A percentile compares a stretch with the other conserved stretches of the same genome.
Evolutionary conservation across 2,888 invertebrate species (phyloP).

Genomic region (Rhaphigaster nebulosa): DNA sequence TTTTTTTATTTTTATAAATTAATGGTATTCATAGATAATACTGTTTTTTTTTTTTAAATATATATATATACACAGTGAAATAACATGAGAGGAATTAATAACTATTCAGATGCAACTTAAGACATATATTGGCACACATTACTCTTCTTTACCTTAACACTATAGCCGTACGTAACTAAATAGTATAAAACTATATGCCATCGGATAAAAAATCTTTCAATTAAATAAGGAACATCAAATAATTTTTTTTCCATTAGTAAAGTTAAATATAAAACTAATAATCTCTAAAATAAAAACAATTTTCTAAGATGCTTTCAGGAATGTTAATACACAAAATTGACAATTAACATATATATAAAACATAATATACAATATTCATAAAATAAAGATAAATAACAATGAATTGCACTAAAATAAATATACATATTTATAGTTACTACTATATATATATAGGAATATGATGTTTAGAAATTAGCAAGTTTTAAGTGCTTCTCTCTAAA

Average conservation of each 20-base stretch:
- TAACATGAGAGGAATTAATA: conserved; percentile 45
- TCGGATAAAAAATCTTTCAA: conserved; percentile 55
- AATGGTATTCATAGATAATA: conserved; percentile 56
- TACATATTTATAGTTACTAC: conserved; percentile 39
- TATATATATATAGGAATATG: conserved; percentile 35
- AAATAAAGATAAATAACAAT: conserved; percentile 49
- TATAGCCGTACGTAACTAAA: conserved; percentile 50
- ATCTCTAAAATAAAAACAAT: conserved; percentile 54
- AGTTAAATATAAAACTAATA: conserved; percentile 57
- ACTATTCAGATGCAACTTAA: conserved; percentile 54
- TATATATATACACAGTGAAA: conserved; percentile 47
- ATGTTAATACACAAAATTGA: conserved; percentile 51
- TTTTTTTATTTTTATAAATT: conserved; percentile 53
- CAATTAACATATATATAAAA: conserved; percentile 51
- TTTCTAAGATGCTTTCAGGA: conserved; percentile 52
- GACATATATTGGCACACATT: conserved; percentile 59
- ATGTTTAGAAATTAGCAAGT: conserved; percentile 18
- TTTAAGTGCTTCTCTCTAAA: conserved; percentile 31
- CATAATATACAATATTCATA: conserved; percentile 54
- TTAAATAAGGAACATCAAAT: conserved; percentile 58
- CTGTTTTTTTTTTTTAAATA: conserved; percentile 46
- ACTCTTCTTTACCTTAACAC: conserved; percentile 53
- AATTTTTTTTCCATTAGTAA: conserved; percentile 56
- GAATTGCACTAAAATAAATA: conserved; percentile 49
- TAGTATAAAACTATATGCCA: conserved; percentile 58